Evolutionary conservation across 1,140 invertebrate genomes (phyloP).

Genomic region (Drosophila pseudoananassae): DNA sequence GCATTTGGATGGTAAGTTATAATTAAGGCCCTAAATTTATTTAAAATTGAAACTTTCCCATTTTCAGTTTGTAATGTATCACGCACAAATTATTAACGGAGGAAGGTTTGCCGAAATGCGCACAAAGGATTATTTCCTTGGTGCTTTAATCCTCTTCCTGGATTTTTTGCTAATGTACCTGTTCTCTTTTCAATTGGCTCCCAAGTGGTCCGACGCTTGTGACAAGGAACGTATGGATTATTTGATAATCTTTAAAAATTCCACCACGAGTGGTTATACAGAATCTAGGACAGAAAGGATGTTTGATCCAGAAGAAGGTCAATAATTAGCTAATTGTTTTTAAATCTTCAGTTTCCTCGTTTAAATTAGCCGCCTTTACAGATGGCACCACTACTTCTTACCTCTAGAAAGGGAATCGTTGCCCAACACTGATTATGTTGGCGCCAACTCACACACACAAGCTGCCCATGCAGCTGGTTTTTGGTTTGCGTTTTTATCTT

Average conservation of each 20-base stretch:
- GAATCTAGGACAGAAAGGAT: not conserved
- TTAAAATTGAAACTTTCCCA: not conserved
- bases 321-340: not conserved
- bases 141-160: constrained; percentile 48
- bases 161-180: constrained; percentile 59
- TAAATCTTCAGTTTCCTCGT: not conserved
- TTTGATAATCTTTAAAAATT: not conserved
- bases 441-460: constrained; percentile 31
- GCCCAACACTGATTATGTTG: constrained; percentile 34
- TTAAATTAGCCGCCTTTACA: not conserved
- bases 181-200: constrained; percentile 39
- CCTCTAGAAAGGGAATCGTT: not conserved
- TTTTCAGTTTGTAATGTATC: constrained; percentile 64
- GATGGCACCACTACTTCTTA: constrained; percentile 28
- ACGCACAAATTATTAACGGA: constrained; percentile 67
- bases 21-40: not conserved
- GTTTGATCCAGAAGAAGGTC: not conserved
- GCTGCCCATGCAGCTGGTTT: constrained; percentile 36
- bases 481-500: constrained; percentile 20
- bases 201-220: constrained; percentile 50
- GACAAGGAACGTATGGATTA: constrained; percentile 3
- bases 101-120: constrained; percentile 65
- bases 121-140: constrained; percentile 46
- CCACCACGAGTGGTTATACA: not conserved
- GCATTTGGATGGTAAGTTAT: constrained; percentile 29